phyloP scores from a whole-genome alignment of 1,140 invertebrate genomes.

The Melipona quadrifasciata region DNA sequence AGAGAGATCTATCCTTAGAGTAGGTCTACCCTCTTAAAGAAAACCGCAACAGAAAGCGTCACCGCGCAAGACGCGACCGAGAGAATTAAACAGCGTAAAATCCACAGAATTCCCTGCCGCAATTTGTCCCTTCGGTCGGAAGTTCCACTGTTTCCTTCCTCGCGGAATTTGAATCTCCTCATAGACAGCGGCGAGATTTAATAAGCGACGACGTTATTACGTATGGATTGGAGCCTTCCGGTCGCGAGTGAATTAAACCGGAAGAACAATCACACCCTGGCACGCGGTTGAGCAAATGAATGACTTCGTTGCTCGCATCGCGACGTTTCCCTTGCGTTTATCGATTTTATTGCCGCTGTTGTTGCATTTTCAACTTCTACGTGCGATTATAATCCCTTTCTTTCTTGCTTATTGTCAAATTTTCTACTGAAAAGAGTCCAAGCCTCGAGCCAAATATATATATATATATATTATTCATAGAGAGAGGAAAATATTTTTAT shows the following conservation, averaged over 20 bases:
- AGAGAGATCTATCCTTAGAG: too few species aligned
- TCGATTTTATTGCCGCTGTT: neutral
- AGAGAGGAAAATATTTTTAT: too few species aligned
- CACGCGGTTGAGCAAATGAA: neutral
- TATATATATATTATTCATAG: too few species aligned
- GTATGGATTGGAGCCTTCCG: conserved; percentile 10
- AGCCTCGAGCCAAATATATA: too few species aligned
- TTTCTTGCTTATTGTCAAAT: too few species aligned
- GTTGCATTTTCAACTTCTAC: too few species aligned
- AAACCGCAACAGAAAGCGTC: neutral
- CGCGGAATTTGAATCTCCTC: conserved; percentile 72
- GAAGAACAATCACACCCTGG: neutral
- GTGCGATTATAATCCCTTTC: too few species aligned
- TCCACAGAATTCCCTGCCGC: conserved; percentile 5
- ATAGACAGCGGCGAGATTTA: conserved; percentile 62
- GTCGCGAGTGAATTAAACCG: conserved; percentile 4
- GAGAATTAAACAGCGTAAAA: conserved; percentile 29
- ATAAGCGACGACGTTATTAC: conserved; percentile 46
- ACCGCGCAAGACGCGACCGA: neutral
- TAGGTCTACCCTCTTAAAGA: neutral
- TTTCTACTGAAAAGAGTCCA: too few species aligned
- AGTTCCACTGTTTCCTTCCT: conserved; percentile 21
- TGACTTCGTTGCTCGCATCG: neutral
- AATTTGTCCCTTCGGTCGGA: neutral
- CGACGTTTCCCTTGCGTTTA: neutral